Evolutionary conservation across 2,888 invertebrate genomes (phyloP).

Genomic region (Oscheius sp.): DNA sequence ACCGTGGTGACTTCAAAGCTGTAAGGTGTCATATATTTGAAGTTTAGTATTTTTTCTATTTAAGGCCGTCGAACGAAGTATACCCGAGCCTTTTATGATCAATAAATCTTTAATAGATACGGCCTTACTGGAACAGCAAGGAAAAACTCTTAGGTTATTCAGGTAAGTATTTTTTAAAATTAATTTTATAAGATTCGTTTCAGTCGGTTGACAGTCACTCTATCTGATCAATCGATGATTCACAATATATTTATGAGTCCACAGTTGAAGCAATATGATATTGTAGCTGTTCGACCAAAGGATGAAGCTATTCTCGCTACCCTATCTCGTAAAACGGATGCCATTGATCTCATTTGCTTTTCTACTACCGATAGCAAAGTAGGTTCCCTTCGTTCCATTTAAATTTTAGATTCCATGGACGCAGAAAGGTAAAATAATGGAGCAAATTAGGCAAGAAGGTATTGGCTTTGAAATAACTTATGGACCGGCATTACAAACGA

Average conservation of each 20-base stretch:
- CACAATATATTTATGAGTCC: constrained; percentile 45
- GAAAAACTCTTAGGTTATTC: constrained; percentile 66
- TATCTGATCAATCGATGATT: constrained; percentile 44
- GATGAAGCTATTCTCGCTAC: constrained; percentile 65
- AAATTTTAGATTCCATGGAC: constrained; percentile 39
- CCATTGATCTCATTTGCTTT: constrained; percentile 64
- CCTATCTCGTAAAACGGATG: constrained; percentile 64
- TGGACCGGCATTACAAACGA: constrained; percentile 34
- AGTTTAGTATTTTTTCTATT: no score
- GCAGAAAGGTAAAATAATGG: constrained; percentile 41
- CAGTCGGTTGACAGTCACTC: constrained; percentile 47
- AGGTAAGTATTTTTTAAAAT: constrained; percentile 41
- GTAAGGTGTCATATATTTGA: neutral
- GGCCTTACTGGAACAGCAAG: constrained; percentile 49
- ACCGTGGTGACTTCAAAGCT: constrained; percentile 10
- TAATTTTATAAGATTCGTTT: constrained; percentile 1
- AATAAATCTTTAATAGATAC: constrained; percentile 57
- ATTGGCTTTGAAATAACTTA: constrained; percentile 50
- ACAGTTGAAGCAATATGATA: constrained; percentile 49
- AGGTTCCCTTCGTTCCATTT: neutral
- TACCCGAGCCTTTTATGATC: constrained; percentile 68
- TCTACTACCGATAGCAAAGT: constrained; percentile 45
- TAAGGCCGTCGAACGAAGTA: constrained; percentile 30
- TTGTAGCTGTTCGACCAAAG: constrained; percentile 64
- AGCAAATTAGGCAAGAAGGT: constrained; percentile 45